Evolutionary conservation across 2,888 invertebrate species (phyloP), one percentile per base, ranked within the genome.

Genomic region (Deilephila porcellus): DNA sequence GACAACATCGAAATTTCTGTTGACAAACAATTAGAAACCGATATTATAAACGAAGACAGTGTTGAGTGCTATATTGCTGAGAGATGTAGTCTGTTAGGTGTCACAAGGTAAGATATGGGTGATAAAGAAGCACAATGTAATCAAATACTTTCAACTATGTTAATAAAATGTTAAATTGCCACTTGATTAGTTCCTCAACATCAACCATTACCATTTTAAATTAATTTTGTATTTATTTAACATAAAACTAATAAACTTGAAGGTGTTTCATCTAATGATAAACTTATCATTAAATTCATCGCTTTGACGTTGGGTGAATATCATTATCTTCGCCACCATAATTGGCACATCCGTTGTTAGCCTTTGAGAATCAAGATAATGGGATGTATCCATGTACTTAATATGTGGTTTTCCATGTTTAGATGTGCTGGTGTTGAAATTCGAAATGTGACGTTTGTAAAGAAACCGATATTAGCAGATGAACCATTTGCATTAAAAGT

Each of bases 1-100:
- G 74, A 71, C 72, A 60, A 70, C 25, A 52, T 81, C 32, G 74
- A 60, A 45, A 77, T 81, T 8, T 72, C 52, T 64, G 60, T 75
- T 11, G 3, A 25, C 0, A 76, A 79, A 73, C 77, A 78, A 25
- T 17, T 63, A 52, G 64, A 71, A 11, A 17, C 37, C 1, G 59
- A 32, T 0, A 19, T n/a, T 8, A 29, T 63, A 32, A 52, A 17
- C 8, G 19, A 70, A 1, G 34, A 73, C 59, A 73, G 45, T 29
- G 34, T 71, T 11, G 67, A 73, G n/a, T 76, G 53, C 62, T 74
- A 74, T 63, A 19, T 29, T 63, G 77, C 75, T 32, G 53, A 74
- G 37, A 3, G 79, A 56, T 32, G 25, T 52, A 19, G 19, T 14
- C n/a, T 70, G 34, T 52, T 29, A 45, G 20, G 52, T 32, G 45